phyloP scores from a whole-genome alignment of 2,797 vertebrate species.

The Danio choprae region DNA sequence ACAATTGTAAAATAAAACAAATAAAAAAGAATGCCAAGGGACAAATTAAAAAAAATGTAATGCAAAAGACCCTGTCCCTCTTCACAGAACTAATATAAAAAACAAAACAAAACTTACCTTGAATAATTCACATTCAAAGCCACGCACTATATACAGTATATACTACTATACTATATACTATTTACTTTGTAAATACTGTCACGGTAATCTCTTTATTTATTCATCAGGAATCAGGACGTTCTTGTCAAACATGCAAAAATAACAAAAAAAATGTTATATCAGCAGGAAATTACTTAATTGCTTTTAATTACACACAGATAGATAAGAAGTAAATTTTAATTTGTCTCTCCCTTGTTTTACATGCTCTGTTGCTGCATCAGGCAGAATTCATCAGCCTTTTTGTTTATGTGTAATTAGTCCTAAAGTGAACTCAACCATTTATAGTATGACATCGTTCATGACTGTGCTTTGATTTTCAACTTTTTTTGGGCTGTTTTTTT shows the following conservation, averaged over 20 bases:
- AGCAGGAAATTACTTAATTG: constrained; percentile 1
- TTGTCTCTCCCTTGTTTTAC: not conserved
- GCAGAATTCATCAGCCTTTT: not conserved
- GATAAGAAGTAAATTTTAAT: constrained; percentile 10
- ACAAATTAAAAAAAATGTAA: no score
- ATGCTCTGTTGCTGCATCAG: not conserved
- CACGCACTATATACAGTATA: not conserved
- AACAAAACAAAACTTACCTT: not conserved
- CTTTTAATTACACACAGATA: constrained; percentile 4
- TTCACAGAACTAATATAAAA: not conserved
- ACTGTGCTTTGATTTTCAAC: not conserved
- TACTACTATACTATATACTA: no score
- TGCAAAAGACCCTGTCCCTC: no score
- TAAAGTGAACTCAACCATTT: not conserved
- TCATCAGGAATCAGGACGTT: not conserved
- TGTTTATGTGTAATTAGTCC: not conserved
- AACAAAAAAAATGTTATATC: not conserved
- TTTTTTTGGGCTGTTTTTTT: constrained; percentile 22
- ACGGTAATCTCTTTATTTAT: constrained; percentile 3
- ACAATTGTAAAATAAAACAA: no score
- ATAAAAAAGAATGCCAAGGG: no score
- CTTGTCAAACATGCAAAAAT: constrained; percentile 3
- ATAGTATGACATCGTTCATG: not conserved
- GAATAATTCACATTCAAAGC: not conserved
- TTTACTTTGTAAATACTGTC: not conserved